These are phyloP conservation scores for Peromyscus maniculatus DNA, from an alignment of 2,113 vertebrate species.

Conservation along the genomic window DNA sequence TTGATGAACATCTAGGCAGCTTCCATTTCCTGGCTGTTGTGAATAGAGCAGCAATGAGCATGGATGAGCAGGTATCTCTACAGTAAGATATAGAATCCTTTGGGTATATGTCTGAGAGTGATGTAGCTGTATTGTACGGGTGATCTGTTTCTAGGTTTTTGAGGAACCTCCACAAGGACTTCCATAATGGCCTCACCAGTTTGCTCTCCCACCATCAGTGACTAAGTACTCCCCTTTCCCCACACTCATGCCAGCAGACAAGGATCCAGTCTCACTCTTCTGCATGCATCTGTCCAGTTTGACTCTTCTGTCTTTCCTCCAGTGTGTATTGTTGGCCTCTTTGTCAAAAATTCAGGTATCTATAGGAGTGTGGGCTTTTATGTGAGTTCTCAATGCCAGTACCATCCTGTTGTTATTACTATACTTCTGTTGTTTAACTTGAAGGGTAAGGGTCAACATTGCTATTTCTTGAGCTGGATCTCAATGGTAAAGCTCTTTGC, in stretches of 20 bases:
- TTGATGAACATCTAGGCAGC: background rate
- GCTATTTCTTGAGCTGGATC: background rate
- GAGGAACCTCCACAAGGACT: background rate
- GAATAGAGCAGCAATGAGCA: background rate
- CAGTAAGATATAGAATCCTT: background rate
- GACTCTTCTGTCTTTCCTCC: background rate
- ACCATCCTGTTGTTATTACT: background rate
- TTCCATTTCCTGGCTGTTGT: background rate
- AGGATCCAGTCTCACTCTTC: background rate
- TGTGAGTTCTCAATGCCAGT: background rate
- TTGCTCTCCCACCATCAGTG: background rate
- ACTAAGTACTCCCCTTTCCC: background rate
- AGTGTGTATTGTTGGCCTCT: background rate
- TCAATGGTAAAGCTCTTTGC: background rate
- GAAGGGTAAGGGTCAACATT: conserved; percentile 39
- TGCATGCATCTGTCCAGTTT: background rate
- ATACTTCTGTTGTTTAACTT: background rate
- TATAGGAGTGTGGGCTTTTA: background rate
- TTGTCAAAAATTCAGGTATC: background rate
- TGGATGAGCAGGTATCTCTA: background rate
- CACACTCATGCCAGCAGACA: background rate
- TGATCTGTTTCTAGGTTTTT: background rate
- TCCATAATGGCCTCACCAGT: background rate
- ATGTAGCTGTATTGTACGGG: background rate
- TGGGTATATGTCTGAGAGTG: background rate